These are phyloP conservation scores for Nixonia krombeini DNA, from an alignment of 1,140 invertebrate genomes.

Conservation along the genomic window DNA sequence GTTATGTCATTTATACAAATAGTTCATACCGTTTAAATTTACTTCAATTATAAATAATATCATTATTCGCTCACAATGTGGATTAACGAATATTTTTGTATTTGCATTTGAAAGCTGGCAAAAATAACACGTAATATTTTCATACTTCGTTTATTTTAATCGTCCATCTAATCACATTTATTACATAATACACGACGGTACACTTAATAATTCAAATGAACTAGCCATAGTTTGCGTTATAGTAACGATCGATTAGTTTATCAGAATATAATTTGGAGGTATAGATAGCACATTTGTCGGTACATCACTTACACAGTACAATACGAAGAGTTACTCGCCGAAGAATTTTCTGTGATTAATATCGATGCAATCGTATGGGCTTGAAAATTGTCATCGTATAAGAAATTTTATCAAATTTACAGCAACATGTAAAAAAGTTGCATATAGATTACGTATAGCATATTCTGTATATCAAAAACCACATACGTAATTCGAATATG, in stretches of 20 bases:
- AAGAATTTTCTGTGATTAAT: constrained; percentile 30
- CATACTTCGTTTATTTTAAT: constrained; percentile 48
- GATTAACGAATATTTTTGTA: too few relatives aligned
- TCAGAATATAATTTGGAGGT: constrained; percentile 61
- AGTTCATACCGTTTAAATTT: too few relatives aligned
- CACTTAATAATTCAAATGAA: constrained; percentile 70
- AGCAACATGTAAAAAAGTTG: too few relatives aligned
- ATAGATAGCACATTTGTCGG: constrained; percentile 67
- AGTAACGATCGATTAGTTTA: constrained; percentile 63
- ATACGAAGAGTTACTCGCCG: constrained; percentile 41
- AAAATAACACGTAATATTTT: not conserved
- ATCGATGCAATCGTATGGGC: constrained; percentile 10
- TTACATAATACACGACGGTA: constrained; percentile 70
- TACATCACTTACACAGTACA: constrained; percentile 49
- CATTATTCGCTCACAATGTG: too few relatives aligned
- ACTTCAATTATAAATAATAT: too few relatives aligned
- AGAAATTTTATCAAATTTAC: too few relatives aligned
- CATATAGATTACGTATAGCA: too few relatives aligned
- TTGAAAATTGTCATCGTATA: constrained; percentile 34
- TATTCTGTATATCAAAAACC: too few relatives aligned
- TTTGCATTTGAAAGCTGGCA: too few relatives aligned
- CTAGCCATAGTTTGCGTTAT: constrained; percentile 65
- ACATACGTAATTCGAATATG: too few relatives aligned
- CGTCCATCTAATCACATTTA: constrained; percentile 70
- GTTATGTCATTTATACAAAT: too few relatives aligned